Percentiles rank a stretch among this genome's conserved stretches.
Evolutionary conservation across 2,888 invertebrate species (phyloP).

Genomic region (Cerastoderma edule): DNA sequence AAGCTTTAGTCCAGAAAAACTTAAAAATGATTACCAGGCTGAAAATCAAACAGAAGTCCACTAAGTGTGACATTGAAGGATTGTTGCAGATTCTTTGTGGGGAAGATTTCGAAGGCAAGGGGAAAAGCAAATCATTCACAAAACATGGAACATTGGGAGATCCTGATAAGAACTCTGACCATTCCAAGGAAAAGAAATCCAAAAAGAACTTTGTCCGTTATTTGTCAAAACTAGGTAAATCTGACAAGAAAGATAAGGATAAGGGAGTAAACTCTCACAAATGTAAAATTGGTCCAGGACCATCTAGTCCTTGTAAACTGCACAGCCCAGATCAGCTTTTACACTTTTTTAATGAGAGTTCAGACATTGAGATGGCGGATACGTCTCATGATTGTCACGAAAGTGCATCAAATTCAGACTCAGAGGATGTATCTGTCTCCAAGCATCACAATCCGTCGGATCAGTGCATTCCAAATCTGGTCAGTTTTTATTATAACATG

Average conservation of each 20-base stretch:
- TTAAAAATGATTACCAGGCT: constrained; percentile 21
- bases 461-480: constrained; percentile 14
- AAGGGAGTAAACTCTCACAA: too few relatives aligned
- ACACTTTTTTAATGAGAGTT: neutral
- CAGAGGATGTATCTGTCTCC: neutral
- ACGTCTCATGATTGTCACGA: too few relatives aligned
- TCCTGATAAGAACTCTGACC: constrained; percentile 10
- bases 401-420: neutral
- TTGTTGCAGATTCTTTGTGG: constrained; percentile 8
- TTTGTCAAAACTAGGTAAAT: constrained; percentile 5
- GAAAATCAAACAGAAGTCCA: constrained; percentile 13
- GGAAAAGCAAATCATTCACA: too few relatives aligned
- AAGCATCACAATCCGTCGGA: neutral
- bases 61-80: constrained; percentile 10
- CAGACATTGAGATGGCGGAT: neutral
- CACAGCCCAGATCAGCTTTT: neutral
- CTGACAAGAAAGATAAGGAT: neutral
- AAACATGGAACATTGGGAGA: neutral
- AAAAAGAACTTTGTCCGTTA: constrained; percentile 12
- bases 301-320: too few relatives aligned
- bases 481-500: constrained; percentile 25
- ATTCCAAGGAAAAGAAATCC: constrained; percentile 19
- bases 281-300: neutral
- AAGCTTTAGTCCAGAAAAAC: constrained; percentile 30
- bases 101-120: constrained; percentile 6